Evolutionary conservation across 2,888 invertebrate genomes (phyloP), one percentile per base, ranked within the genome.

Genomic region (Neoaliturus tenellus): DNA sequence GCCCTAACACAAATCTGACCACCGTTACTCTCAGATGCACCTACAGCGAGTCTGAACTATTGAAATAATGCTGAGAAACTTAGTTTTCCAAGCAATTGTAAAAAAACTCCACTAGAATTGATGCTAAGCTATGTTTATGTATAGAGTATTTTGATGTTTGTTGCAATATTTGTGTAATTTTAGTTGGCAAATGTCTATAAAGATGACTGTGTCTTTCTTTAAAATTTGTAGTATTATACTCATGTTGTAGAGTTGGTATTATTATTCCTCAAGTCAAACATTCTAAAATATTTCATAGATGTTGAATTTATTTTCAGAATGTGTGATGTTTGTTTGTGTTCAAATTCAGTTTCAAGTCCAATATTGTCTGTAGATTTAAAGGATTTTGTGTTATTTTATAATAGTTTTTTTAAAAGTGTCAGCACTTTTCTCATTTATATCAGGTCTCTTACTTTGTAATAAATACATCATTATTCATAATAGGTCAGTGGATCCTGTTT

Each of bases 191-290:
- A 33, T 23, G 48, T 75, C 73, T 23, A 28, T 28, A 41, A 25
- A 23, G 44, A 75, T 28, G 25, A 75, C 35, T 75, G 71, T 62
- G 69, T 75, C 73, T 75, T 75, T 75, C 73, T 75, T 75, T 39
- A 25, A 75, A 75, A 39, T 44, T 71, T 33, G 25, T 75, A 75
- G 73, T 75, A 75, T 75, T 75, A 69, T 69, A 69, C 25, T 28
- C 35, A 75, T 75, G 73, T 75, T 28, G 48, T 48, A 75, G 73
- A 75, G 73, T 75, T 17, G 73, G 73, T 75, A 75, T 75, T 75
- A 75, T 75, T 44, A 75, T 75, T 75, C 73, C 73, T 75, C 44
- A 44, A 28, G 28, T 75, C 44, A 14, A 62, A 41, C 44, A 44
- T 75, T 41, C 73, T 75, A 41, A 75, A 44, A 39, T 71, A 51